phyloP scores from a whole-genome alignment of 35 echinoderm and acorn worm species.

The Heliocidaris erythrogramma region DNA sequence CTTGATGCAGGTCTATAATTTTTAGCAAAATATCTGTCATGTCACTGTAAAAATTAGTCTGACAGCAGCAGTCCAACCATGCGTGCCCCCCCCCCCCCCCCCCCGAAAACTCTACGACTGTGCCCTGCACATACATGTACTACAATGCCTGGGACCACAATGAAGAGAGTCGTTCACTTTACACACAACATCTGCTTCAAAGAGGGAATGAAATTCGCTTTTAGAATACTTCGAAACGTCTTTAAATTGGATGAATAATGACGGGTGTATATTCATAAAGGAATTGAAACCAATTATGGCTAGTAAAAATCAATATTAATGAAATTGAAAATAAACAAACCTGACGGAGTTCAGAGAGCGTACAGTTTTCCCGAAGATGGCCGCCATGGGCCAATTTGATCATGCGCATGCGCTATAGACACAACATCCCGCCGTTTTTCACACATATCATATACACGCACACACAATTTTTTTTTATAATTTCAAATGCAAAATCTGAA shows the following conservation, averaged over 20 bases:
- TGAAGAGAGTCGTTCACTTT: background rate
- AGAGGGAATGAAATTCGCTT: background rate
- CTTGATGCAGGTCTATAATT: too few species aligned
- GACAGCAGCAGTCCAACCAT: too few species aligned
- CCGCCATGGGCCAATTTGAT: constrained; percentile 70
- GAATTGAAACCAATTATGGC: background rate
- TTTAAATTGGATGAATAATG: background rate
- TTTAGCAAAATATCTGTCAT: too few species aligned
- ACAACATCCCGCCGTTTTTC: background rate
- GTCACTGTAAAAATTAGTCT: too few species aligned
- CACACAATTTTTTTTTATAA: too few species aligned
- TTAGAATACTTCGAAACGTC: background rate
- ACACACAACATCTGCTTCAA: background rate
- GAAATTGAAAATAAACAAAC: constrained; percentile 30
- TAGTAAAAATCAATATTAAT: background rate
- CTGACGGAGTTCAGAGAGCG: background rate
- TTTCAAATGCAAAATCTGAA: too few species aligned
- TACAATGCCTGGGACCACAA: background rate
- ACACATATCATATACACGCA: too few species aligned
- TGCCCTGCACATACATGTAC: background rate
- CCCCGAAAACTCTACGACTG: too few species aligned
- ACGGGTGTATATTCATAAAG: background rate
- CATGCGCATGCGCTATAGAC: constrained; percentile 58
- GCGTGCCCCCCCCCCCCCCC: too few species aligned
- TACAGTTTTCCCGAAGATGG: constrained; percentile 57